Evolutionary conservation across 2,113 vertebrate species (phyloP).

Genomic region (Onychostoma macrolepis): DNA sequence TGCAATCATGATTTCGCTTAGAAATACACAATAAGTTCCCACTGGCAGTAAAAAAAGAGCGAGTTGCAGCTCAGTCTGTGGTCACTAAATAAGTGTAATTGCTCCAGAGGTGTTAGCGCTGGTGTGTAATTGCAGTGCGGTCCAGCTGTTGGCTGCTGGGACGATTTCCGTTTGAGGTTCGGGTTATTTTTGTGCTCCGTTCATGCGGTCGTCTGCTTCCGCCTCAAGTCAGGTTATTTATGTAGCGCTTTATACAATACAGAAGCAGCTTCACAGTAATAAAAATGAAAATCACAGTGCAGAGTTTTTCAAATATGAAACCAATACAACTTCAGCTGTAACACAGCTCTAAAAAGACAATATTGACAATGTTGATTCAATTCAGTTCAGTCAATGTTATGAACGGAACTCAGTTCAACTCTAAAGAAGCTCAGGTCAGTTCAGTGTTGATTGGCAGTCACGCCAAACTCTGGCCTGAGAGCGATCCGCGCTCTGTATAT

Average conservation of each 20-base stretch:
- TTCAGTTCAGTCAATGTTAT: neutral
- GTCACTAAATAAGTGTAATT: conserved; percentile 52
- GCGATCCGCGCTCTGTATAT: neutral
- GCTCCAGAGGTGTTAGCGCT: conserved; percentile 46
- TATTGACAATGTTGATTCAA: neutral
- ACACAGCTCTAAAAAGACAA: neutral
- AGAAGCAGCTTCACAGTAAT: neutral
- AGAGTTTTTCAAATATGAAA: neutral
- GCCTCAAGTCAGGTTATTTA: neutral
- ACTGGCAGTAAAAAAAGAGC: neutral
- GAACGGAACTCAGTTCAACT: neutral
- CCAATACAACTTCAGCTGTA: neutral
- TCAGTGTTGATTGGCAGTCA: neutral
- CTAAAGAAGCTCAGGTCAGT: too few relatives aligned
- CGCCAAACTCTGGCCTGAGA: neutral
- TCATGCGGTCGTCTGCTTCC: neutral
- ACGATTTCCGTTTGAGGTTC: conserved; percentile 14
- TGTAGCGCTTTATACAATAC: neutral
- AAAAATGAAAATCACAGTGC: neutral
- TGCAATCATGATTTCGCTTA: neutral
- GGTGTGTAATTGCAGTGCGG: conserved; percentile 48
- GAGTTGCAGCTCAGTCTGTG: conserved; percentile 24
- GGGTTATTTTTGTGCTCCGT: neutral
- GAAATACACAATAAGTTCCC: conserved; percentile 9
- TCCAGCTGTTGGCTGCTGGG: conserved; percentile 32